Evolutionary conservation across 2,888 invertebrate species (phyloP).

Genomic region (Serripes groenlandicus): DNA sequence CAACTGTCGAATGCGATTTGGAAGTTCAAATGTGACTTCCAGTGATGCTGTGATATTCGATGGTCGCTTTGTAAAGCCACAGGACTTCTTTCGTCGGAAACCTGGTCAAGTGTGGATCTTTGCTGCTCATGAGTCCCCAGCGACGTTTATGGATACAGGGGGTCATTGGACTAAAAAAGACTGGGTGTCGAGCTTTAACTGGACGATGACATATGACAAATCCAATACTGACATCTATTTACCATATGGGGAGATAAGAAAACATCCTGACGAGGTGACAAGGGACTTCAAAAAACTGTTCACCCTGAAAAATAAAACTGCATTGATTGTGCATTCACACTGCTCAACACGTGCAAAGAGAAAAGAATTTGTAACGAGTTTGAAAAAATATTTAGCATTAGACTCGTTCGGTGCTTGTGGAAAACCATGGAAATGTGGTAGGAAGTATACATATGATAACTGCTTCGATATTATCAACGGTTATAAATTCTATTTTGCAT

Average conservation of each 20-base stretch:
- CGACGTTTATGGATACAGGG: constrained; percentile 20
- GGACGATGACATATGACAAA: constrained; percentile 62
- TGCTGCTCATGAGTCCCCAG: constrained; percentile 53
- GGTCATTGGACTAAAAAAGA: constrained; percentile 22
- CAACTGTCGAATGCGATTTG: constrained; percentile 50
- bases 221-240: constrained; percentile 49
- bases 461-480: constrained; percentile 45
- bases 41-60: constrained; percentile 60
- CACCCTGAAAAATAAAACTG: constrained; percentile 35
- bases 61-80: constrained; percentile 39
- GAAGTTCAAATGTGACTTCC: neutral
- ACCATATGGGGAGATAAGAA: constrained; percentile 54
- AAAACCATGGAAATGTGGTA: constrained; percentile 38
- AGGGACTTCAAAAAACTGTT: constrained; percentile 41
- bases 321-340: constrained; percentile 46
- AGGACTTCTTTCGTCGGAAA: constrained; percentile 24
- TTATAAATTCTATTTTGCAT: constrained; percentile 56
- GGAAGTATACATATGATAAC: constrained; percentile 31
- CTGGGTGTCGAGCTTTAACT: constrained; percentile 59
- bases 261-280: constrained; percentile 3
- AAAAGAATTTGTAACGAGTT: constrained; percentile 30
- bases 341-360: constrained; percentile 38
- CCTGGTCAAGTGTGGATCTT: constrained; percentile 59
- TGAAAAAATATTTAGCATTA: constrained; percentile 46
- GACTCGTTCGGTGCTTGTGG: constrained; percentile 48